phyloP scores from a whole-genome alignment of 2,113 vertebrate genomes.

The Lepus americanus region DNA sequence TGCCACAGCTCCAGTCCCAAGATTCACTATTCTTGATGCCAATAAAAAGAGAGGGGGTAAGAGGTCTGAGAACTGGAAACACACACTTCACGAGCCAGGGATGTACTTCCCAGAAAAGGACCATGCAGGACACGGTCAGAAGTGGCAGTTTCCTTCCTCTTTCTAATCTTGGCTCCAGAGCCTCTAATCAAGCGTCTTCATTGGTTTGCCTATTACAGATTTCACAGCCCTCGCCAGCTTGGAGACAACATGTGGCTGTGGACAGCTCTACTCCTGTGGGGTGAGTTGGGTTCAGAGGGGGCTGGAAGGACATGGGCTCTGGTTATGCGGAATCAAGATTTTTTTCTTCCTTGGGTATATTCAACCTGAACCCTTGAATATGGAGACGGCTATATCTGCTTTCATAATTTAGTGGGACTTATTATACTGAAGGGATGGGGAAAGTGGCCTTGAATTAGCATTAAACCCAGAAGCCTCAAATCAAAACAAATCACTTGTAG shows the following conservation, averaged over 20 bases:
- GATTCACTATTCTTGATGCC: no score
- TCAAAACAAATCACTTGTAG: background rate
- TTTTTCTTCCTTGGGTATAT: background rate
- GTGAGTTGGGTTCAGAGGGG: slow-evolving; percentile 59
- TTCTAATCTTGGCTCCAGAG: slow-evolving; percentile 51
- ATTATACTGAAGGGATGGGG: background rate
- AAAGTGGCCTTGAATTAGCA: background rate
- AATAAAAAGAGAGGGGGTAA: background rate
- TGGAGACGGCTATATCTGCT: background rate
- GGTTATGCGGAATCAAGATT: background rate
- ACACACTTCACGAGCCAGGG: background rate
- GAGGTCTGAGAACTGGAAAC: background rate
- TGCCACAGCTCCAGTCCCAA: no score
- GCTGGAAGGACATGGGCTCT: background rate
- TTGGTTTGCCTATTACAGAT: background rate
- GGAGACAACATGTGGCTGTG: slow-evolving; percentile 71
- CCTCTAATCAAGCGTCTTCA: background rate
- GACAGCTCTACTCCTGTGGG: slow-evolving; percentile 62
- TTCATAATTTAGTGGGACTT: background rate
- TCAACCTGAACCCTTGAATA: background rate
- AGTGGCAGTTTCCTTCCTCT: slow-evolving; percentile 74
- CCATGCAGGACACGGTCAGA: background rate
- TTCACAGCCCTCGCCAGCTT: background rate
- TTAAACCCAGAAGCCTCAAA: background rate
- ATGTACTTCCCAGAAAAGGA: slow-evolving; percentile 64